phyloP scores from a whole-genome alignment of 2,113 vertebrate species.

The Eclectus roratus region DNA sequence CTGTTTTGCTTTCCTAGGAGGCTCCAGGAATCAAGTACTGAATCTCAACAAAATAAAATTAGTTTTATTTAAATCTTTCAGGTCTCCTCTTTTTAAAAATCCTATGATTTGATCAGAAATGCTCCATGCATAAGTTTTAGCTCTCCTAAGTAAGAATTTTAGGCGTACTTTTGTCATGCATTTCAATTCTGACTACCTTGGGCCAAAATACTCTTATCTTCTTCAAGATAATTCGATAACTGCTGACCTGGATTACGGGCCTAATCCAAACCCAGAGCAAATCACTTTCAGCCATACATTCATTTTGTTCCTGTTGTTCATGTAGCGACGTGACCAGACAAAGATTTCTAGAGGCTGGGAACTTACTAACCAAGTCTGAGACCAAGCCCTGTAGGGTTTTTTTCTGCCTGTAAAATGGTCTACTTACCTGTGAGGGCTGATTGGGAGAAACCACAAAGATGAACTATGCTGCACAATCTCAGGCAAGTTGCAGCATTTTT shows the following conservation, averaged over 20 bases:
- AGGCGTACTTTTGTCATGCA: neutral
- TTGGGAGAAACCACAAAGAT: slow-evolving; percentile 17
- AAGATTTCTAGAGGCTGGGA: slow-evolving; percentile 21
- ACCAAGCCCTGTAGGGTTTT: neutral
- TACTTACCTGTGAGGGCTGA: neutral
- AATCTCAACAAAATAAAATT: slow-evolving; percentile 5
- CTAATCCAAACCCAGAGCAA: slow-evolving; percentile 33
- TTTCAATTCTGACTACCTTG: neutral
- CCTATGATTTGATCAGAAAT: neutral
- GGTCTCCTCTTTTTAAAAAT: neutral
- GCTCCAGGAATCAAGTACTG: neutral
- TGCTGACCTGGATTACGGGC: slow-evolving; percentile 34
- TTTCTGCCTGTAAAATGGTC: neutral
- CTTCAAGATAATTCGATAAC: neutral
- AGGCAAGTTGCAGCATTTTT: slow-evolving; percentile 25
- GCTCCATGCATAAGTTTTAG: neutral
- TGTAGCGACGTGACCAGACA: neutral
- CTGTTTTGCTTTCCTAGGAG: neutral
- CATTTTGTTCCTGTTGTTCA: neutral
- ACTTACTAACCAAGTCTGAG: slow-evolving; percentile 16
- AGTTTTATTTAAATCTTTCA: neutral
- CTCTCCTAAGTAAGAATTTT: neutral
- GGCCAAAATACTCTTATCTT: slow-evolving; percentile 1
- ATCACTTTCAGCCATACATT: neutral
- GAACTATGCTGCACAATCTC: neutral